Percentiles rank a stretch among this genome's conserved stretches.
phyloP scores from a whole-genome alignment of 1,140 invertebrate species.

The Halyomorpha halys region DNA sequence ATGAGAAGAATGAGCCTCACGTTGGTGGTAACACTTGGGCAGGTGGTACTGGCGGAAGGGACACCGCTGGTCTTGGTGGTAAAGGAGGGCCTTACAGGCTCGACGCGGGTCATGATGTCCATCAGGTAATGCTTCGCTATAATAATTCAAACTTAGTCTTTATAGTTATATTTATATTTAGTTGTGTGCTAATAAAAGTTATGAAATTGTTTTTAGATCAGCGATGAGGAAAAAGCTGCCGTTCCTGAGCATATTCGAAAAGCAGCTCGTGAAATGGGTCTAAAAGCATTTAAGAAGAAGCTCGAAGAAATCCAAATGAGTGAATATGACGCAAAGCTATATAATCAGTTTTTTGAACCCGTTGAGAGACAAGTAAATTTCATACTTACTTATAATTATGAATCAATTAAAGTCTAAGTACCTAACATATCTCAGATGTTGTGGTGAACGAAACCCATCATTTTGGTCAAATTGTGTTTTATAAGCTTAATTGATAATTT shows the following conservation, averaged over 20 bases:
- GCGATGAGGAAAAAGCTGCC: slow-evolving; percentile 79
- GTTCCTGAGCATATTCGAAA: slow-evolving; percentile 80
- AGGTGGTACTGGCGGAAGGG: slow-evolving; percentile 80
- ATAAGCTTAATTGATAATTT: too few relatives aligned
- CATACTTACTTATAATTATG: too few relatives aligned
- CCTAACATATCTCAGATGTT: too few relatives aligned
- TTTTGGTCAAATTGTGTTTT: too few relatives aligned
- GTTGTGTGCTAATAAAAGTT: not conserved
- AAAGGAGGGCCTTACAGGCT: slow-evolving; percentile 84
- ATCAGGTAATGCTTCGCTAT: slow-evolving; percentile 50
- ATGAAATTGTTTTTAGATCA: slow-evolving; percentile 43
- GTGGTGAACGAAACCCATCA: too few relatives aligned
- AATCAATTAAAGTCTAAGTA: too few relatives aligned
- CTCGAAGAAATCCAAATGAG: slow-evolving; percentile 91
- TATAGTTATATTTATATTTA: not conserved
- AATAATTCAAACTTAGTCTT: not conserved
- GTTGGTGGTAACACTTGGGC: slow-evolving; percentile 95
- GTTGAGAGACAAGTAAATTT: slow-evolving; percentile 59
- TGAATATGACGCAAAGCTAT: slow-evolving; percentile 80
- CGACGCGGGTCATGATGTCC: slow-evolving; percentile 84
- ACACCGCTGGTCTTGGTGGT: slow-evolving; percentile 88
- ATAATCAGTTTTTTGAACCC: slow-evolving; percentile 66
- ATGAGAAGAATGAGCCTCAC: slow-evolving; percentile 79
- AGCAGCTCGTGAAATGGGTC: slow-evolving; percentile 86
- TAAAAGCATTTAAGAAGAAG: slow-evolving; percentile 77